Conservation (phyloP, 2,888 invertebrate species). For the Sminthurinus aureus region DNA sequence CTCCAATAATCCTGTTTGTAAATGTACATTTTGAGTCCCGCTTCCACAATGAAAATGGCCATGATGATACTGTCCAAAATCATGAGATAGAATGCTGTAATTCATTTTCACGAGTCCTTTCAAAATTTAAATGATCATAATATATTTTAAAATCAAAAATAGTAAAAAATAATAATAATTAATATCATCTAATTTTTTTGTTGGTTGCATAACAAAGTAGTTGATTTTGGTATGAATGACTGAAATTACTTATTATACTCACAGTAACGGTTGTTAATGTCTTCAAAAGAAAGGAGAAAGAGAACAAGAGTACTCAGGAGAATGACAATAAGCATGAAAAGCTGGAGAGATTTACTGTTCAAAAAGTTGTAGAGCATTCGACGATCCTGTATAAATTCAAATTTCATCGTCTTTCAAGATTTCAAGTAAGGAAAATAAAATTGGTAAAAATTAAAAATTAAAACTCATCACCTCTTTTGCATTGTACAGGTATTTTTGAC, state of each 20-base stretch:
- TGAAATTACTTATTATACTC: conserved; percentile 17
- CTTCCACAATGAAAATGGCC: conserved; percentile 56
- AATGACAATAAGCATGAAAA: conserved; percentile 52
- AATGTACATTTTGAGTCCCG: conserved; percentile 52
- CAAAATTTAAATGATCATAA: no score
- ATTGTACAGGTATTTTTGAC: conserved; percentile 54
- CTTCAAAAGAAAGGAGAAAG: conserved; percentile 54
- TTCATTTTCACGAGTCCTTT: no score
- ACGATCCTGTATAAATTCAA: conserved; percentile 37
- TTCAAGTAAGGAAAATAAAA: background rate
- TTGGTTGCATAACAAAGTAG: no score
- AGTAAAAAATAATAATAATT: no score
- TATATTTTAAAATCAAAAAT: no score
- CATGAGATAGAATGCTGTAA: conserved; percentile 48
- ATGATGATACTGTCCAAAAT: conserved; percentile 54
- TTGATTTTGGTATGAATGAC: background rate
- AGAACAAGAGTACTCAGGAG: conserved; percentile 53
- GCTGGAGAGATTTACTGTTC: conserved; percentile 44
- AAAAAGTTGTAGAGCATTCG: conserved; percentile 54
- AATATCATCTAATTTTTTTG: no score
- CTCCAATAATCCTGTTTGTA: conserved; percentile 53
- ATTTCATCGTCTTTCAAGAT: background rate
- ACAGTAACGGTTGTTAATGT: conserved; percentile 50
- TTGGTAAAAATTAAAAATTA: background rate
- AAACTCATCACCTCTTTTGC: conserved; percentile 36